Conservation (phyloP, 2,888 invertebrate species). For the Nemoura dubitans region DNA sequence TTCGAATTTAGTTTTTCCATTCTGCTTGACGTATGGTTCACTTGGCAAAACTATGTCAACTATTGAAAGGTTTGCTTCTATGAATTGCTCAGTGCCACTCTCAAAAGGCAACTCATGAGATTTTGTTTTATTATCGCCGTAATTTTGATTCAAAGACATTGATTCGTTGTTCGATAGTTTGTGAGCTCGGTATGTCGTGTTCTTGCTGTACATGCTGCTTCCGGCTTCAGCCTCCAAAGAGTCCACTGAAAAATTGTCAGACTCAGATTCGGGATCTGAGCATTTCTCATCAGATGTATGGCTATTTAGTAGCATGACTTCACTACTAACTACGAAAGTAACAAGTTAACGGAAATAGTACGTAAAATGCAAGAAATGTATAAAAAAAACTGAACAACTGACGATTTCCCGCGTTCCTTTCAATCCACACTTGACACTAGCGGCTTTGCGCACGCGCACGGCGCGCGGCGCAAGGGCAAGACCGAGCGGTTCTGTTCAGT, state of each 20-base stretch:
- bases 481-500: too few species aligned
- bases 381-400: neutral
- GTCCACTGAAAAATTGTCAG: slow-evolving; percentile 53
- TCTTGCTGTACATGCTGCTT: slow-evolving; percentile 15
- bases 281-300: neutral
- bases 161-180: neutral
- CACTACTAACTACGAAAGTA: too few species aligned
- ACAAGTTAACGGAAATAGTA: neutral
- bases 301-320: slow-evolving; percentile 48
- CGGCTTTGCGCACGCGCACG: neutral
- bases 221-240: slow-evolving; percentile 53
- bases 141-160: neutral
- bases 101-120: neutral
- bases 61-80: neutral
- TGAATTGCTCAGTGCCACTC: neutral
- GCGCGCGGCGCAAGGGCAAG: too few species aligned
- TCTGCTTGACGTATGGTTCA: neutral
- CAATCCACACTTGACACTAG: too few species aligned
- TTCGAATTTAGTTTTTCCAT: neutral
- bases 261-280: slow-evolving; percentile 9
- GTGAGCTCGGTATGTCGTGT: too few species aligned
- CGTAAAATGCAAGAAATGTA: neutral
- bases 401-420: neutral
- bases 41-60: neutral
- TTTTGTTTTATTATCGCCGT: neutral